These are phyloP conservation scores for Pseudococcus viburni DNA, from an alignment of 2,888 invertebrate species.

Conservation along the genomic window DNA sequence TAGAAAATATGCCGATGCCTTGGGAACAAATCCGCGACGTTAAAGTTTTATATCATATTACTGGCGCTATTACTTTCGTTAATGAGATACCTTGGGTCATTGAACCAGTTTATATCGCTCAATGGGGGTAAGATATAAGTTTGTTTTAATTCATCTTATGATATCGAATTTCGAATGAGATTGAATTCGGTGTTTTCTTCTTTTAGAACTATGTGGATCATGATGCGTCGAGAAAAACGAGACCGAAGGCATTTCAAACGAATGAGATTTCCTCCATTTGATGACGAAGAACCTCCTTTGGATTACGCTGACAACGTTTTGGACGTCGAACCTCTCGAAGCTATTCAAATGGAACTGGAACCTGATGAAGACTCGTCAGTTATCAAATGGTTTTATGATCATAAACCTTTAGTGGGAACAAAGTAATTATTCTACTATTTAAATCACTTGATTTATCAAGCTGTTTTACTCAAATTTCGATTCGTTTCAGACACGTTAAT, in stretches of 20 bases:
- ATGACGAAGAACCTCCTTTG: constrained; percentile 99
- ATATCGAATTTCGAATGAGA: neutral
- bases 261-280: constrained; percentile 99
- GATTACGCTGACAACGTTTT: constrained; percentile 99
- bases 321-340: constrained; percentile 98
- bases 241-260: constrained; percentile 99
- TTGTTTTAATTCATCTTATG: neutral
- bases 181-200: neutral
- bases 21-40: constrained; percentile 99
- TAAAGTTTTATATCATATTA: constrained; percentile 97
- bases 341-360: constrained; percentile 98
- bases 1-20: constrained; percentile 99
- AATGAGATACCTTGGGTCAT: constrained; percentile 99
- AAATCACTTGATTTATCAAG: neutral
- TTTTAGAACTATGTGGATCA: constrained; percentile 98
- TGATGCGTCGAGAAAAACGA: constrained; percentile 99
- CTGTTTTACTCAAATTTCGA: neutral
- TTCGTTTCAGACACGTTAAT: constrained; percentile 84
- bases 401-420: constrained; percentile 93
- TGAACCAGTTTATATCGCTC: constrained; percentile 98
- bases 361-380: constrained; percentile 93
- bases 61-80: constrained; percentile 99
- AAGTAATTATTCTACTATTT: constrained; percentile 75
- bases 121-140: constrained; percentile 87
- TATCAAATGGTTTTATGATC: constrained; percentile 98